These are phyloP conservation scores for Paratilapia polleni DNA, from an alignment of 2,113 vertebrate species.

Conservation along the genomic window DNA sequence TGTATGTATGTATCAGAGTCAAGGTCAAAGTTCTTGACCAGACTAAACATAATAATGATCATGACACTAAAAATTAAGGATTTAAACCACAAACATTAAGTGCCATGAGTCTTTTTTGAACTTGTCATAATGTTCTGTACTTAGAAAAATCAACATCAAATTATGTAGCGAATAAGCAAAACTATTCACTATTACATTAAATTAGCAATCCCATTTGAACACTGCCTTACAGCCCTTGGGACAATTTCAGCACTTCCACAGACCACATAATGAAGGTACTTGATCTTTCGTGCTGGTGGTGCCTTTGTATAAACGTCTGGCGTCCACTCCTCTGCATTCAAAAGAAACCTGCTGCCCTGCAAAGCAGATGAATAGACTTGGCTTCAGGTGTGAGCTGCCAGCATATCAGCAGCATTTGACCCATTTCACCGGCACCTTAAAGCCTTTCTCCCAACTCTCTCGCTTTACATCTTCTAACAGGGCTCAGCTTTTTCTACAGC, in stretches of 20 bases:
- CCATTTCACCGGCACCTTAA: constrained; percentile 9
- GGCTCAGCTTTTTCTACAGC: background rate
- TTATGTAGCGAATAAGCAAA: too few species aligned
- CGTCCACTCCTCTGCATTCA: constrained; percentile 12
- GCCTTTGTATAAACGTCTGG: background rate
- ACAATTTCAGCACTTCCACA: background rate
- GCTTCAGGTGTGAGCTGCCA: constrained; percentile 40
- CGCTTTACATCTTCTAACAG: background rate
- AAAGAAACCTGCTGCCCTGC: constrained; percentile 5
- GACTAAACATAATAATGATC: too few species aligned
- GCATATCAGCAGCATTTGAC: constrained; percentile 43
- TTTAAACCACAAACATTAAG: background rate
- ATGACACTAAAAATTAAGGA: background rate
- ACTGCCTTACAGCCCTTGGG: background rate
- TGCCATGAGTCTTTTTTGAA: too few species aligned
- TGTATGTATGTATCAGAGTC: too few species aligned
- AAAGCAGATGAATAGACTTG: constrained; percentile 16
- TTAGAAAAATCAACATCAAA: too few species aligned
- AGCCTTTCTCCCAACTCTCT: background rate
- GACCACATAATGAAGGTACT: constrained; percentile 28
- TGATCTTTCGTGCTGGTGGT: constrained; percentile 8
- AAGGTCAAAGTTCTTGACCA: too few species aligned
- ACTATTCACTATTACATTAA: background rate
- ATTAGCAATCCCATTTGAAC: background rate
- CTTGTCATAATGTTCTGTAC: too few species aligned